These are phyloP conservation scores for Thaumetopoea pityocampa DNA, from an alignment of 1,140 invertebrate genomes.

Conservation along the genomic window DNA sequence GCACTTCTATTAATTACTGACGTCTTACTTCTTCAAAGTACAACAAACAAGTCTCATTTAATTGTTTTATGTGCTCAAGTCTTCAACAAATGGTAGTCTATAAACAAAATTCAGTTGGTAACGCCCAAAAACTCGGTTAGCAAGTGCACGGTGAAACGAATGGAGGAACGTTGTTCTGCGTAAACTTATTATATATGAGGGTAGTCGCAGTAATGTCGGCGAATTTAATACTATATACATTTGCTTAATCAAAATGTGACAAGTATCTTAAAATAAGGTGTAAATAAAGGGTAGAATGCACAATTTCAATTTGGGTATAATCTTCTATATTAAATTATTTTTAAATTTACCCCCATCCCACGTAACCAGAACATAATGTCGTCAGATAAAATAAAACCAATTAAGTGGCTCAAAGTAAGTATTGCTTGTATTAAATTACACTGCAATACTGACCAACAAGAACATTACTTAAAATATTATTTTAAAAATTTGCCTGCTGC, in stretches of 20 bases:
- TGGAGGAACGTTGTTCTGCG: conserved; percentile 53
- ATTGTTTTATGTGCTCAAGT: conserved; percentile 23
- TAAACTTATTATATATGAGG: conserved; percentile 47
- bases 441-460: no score
- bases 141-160: conserved; percentile 29
- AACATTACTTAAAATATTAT: no score
- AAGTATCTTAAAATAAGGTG: neutral
- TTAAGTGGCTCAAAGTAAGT: no score
- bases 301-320: no score
- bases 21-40: no score
- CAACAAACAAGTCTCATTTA: conserved; percentile 6
- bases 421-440: no score
- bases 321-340: no score
- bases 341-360: no score
- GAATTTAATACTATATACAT: conserved; percentile 17
- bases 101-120: conserved; percentile 36
- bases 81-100: conserved; percentile 21
- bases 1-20: neutral
- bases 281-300: no score
- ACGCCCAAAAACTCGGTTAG: conserved; percentile 46
- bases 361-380: no score
- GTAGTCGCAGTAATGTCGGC: conserved; percentile 14
- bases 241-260: neutral
- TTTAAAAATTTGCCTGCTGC: no score
- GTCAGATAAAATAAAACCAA: no score